Conservation (phyloP, 2,888 invertebrate species). For the Sericinus montela region DNA sequence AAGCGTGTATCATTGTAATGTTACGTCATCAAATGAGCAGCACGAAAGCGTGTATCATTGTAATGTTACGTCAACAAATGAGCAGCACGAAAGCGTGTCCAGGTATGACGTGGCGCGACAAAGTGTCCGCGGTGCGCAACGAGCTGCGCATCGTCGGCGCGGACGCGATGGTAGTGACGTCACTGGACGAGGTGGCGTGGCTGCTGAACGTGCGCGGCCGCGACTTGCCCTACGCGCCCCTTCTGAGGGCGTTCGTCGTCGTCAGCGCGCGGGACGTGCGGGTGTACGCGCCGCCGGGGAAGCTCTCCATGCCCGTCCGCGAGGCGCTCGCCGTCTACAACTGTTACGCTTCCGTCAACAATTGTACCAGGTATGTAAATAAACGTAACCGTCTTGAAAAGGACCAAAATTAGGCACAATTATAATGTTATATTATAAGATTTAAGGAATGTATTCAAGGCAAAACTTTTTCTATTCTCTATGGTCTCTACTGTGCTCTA, state of each 20-base stretch:
- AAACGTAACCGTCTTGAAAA: too few relatives aligned
- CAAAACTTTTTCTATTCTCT: too few relatives aligned
- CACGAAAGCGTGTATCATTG: too few relatives aligned
- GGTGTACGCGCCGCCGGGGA: conserved; percentile 84
- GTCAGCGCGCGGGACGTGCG: conserved; percentile 82
- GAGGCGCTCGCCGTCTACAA: conserved; percentile 75
- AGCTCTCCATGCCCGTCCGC: conserved; percentile 78
- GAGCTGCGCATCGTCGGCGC: conserved; percentile 81
- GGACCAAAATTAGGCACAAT: too few relatives aligned
- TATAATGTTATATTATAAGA: too few relatives aligned
- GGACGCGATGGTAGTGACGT: conserved; percentile 90
- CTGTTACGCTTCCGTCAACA: conserved; percentile 82
- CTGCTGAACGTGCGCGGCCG: conserved; percentile 91
- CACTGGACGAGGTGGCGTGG: conserved; percentile 92
- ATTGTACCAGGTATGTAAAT: conserved; percentile 57
- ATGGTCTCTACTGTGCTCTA: too few relatives aligned
- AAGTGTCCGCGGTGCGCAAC: conserved; percentile 83
- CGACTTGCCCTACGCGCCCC: conserved; percentile 90
- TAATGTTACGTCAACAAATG: too few relatives aligned
- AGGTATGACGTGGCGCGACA: conserved; percentile 87
- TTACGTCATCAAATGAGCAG: too few relatives aligned
- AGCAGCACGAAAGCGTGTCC: too few relatives aligned
- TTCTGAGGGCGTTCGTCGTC: conserved; percentile 87
- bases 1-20: too few relatives aligned
- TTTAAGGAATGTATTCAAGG: too few relatives aligned